Evolutionary conservation across 2,888 invertebrate species (phyloP), one percentile per base, ranked within the genome.

Genomic region (Acrocyrtus sp.): DNA sequence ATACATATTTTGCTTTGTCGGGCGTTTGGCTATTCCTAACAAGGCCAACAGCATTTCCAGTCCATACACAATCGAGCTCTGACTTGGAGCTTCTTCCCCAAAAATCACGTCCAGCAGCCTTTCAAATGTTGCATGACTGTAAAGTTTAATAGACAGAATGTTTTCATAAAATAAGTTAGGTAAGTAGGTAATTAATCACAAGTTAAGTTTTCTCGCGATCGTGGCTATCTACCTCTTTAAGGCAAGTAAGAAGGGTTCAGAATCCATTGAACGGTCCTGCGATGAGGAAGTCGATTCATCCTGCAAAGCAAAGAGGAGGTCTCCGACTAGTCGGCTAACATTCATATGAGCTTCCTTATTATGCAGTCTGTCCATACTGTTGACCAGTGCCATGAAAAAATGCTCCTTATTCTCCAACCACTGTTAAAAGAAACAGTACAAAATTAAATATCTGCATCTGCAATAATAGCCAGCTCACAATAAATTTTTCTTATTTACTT

Each of bases 301-400:
- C 80, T 90, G 87, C 75, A 89, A 88, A 83, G 88, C 88, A 82
- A 88, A 87, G 80, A 95, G 89, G 83, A 96, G 90, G 87, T 96
- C 95, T 86, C 92, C 92, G 82, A 96, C 88, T 85, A 95, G 89
- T 86, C 94, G 92, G 82, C 95, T 90, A 82, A 93, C 93, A 87
- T 95, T 96, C 82, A 89, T 89, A 83, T 96, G 93, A 82, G 92
- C 90, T 82, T 92, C 92, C 82, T 91, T 90, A 80, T 89, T 85
- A 79, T 89, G 87, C 77, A 90, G 88, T 82, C 90, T 87, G 50
- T 61, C 75, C 82, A 90, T 86, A 81, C 90, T 84, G 78, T 85
- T 87, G 75, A 90, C 87, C 84, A 97, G 87, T 84, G 90, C 90
- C 86, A 94, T 92, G 79, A 97, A 90, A 83, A 96, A 89, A 84